A percentile compares a stretch with the other conserved stretches of the same genome.
phyloP scores from a whole-genome alignment of 2,797 vertebrate genomes.

The Pseudotriccus pelzelni region DNA sequence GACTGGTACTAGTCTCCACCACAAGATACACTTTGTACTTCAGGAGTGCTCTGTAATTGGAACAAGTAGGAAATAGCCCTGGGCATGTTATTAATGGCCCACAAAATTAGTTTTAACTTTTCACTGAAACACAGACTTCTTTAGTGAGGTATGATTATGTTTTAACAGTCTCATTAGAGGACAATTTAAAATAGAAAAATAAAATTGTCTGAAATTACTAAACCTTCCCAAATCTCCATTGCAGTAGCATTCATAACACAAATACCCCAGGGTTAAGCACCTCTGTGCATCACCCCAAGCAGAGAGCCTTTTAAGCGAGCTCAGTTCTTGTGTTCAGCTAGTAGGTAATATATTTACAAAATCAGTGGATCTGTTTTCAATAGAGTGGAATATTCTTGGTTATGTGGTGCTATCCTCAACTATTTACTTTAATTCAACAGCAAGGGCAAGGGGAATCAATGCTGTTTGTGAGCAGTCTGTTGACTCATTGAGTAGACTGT shows the following conservation, averaged over 20 bases:
- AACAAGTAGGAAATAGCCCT: neutral
- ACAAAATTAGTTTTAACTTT: neutral
- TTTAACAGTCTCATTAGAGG: neutral
- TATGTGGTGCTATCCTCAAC: neutral
- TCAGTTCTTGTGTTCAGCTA: neutral
- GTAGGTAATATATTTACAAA: neutral
- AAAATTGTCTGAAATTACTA: neutral
- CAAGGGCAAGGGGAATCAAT: neutral
- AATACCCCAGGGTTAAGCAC: neutral
- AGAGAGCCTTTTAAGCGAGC: neutral
- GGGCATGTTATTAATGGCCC: neutral
- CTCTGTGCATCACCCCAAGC: accelerated
- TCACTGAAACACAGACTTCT: neutral
- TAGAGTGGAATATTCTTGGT: neutral
- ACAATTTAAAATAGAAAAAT: neutral
- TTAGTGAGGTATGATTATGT: neutral
- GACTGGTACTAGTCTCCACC: neutral
- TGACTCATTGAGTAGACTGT: neutral
- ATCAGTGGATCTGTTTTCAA: neutral
- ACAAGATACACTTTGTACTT: neutral
- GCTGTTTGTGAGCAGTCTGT: neutral
- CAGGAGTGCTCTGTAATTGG: neutral
- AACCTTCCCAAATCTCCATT: neutral
- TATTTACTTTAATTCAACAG: neutral
- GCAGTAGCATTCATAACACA: neutral